Percentiles rank a stretch among this genome's conserved stretches.
Evolutionary conservation across 2,888 invertebrate genomes (phyloP).

Genomic region (Koerneria pararmatus): DNA sequence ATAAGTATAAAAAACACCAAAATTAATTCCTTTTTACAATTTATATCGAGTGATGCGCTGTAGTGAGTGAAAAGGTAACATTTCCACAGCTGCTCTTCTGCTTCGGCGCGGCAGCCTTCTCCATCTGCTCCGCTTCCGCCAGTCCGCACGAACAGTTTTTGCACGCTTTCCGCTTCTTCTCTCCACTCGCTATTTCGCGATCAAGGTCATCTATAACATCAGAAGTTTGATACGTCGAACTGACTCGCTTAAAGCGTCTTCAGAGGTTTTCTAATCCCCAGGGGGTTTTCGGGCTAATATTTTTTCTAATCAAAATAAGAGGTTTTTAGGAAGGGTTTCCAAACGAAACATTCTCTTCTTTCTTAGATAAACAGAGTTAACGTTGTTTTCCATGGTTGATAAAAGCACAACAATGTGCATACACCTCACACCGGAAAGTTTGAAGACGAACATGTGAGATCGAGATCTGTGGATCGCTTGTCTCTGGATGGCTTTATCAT

Average conservation of each 20-base stretch:
- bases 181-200: conserved; percentile 31
- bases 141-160: conserved; percentile 96
- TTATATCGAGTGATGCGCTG: neutral
- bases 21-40: neutral
- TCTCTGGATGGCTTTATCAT: conserved; percentile 79
- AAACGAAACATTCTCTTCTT: too few relatives aligned
- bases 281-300: too few relatives aligned
- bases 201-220: too few relatives aligned
- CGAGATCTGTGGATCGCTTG: too few relatives aligned
- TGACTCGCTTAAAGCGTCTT: conserved; percentile 78
- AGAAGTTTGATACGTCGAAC: neutral
- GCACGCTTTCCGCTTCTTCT: conserved; percentile 89
- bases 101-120: conserved; percentile 29
- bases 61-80: conserved; percentile 72
- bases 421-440: too few relatives aligned
- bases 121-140: conserved; percentile 78
- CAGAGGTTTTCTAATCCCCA: too few relatives aligned
- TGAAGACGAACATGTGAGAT: too few relatives aligned
- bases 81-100: conserved; percentile 86
- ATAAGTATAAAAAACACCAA: neutral
- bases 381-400: too few relatives aligned
- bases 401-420: too few relatives aligned
- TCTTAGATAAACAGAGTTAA: too few relatives aligned
- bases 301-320: too few relatives aligned
- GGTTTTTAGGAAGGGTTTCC: too few relatives aligned